A percentile compares a stretch with the other conserved stretches of the same genome.
Conservation (phyloP, 1,140 invertebrate genomes). For the Archegozetes longisetosus region DNA sequence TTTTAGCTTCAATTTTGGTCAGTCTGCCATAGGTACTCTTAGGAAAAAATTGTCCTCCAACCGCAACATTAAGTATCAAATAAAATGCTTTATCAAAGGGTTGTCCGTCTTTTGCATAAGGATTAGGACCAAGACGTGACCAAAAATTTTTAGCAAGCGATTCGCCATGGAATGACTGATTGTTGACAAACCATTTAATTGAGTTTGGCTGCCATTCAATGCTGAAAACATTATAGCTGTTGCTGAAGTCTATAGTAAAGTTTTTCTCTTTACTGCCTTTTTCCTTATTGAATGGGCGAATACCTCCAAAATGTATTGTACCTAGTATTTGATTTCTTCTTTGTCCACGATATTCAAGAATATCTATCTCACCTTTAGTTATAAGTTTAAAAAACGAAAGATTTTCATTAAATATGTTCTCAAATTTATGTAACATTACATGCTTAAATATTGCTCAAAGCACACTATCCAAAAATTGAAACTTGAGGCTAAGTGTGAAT, state of each 20-base stretch:
- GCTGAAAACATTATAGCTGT: slow-evolving; percentile 25
- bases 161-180: background rate
- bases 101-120: slow-evolving; percentile 9
- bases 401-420: no score
- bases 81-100: slow-evolving; percentile 20
- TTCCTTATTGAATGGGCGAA: background rate
- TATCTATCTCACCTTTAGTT: slow-evolving; percentile 16
- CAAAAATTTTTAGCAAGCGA: background rate
- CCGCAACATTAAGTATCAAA: slow-evolving; percentile 20
- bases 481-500: no score
- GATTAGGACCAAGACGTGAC: background rate
- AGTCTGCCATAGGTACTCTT: background rate
- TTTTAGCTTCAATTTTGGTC: background rate
- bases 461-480: no score
- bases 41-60: background rate
- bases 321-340: background rate
- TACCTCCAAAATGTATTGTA: background rate
- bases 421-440: no score
- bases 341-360: slow-evolving; percentile 4
- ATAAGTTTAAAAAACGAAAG: no score
- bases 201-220: slow-evolving; percentile 25
- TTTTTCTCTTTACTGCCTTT: background rate
- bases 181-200: slow-evolving; percentile 23
- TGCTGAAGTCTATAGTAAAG: slow-evolving; percentile 7
- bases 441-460: no score